A percentile compares a stretch with the other conserved stretches of the same genome.
These are phyloP conservation scores for Cryptomyrus ogoouensis DNA, from an alignment of 2,113 vertebrate species.

Conservation along the genomic window DNA sequence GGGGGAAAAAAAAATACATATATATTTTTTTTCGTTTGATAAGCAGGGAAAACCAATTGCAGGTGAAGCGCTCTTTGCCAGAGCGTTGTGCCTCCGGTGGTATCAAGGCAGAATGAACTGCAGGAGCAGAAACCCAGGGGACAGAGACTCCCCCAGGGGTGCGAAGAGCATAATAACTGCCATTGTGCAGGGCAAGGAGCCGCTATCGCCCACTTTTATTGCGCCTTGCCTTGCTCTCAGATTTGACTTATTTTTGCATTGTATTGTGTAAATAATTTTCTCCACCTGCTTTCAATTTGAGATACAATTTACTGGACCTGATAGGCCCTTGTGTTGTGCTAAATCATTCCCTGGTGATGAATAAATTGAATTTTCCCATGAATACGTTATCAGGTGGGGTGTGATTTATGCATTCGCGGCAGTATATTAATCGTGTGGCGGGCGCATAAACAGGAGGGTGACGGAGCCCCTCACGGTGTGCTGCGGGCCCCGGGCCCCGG, in stretches of 20 bases:
- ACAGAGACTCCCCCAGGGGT: background rate
- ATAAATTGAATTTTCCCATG: constrained; percentile 54
- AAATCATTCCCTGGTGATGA: constrained; percentile 43
- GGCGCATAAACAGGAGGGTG: background rate
- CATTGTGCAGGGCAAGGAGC: constrained; percentile 4
- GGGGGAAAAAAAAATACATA: background rate
- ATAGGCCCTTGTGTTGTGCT: constrained; percentile 40
- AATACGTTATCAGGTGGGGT: constrained; percentile 53
- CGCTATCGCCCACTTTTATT: background rate
- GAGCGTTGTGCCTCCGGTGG: background rate
- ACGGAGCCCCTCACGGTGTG: background rate
- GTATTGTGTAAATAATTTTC: constrained; percentile 34
- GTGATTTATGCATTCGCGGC: constrained; percentile 33
- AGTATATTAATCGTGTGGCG: constrained; percentile 38
- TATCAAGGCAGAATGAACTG: background rate
- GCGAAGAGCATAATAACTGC: constrained; percentile 5
- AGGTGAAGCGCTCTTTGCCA: background rate
- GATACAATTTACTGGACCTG: constrained; percentile 41
- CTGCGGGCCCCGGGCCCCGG: background rate
- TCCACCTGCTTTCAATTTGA: constrained; percentile 52
- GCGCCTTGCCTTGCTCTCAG: constrained; percentile 10
- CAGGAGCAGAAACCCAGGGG: background rate
- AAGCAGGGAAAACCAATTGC: background rate
- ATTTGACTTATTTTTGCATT: constrained; percentile 22
- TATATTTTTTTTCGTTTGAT: background rate